Evolutionary conservation across 2,797 vertebrate genomes (phyloP), one percentile per base, ranked within the genome.

Genomic region (Danio tinwini): DNA sequence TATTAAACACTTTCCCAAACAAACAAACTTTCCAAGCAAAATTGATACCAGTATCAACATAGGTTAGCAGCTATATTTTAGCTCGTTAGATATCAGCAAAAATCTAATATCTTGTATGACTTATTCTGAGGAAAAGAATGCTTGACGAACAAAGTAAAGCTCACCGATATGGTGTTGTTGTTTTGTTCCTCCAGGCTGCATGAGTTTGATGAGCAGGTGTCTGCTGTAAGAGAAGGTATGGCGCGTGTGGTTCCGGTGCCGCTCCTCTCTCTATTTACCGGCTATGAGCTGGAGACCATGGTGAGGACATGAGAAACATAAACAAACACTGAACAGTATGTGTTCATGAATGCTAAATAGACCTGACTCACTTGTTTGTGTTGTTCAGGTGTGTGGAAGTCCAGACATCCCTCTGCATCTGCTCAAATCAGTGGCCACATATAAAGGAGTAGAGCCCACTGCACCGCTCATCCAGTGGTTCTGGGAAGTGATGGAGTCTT

Each of bases 401-500:
- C 98, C 98, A 0, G 98, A 99, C 91, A 99, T 99, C 90, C 98
- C 98, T 0, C 94, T 99, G 71, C 98, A 99, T 85, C 95, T 99
- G 82, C 90, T 99, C 52, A 99, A 99, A 90, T 99, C 98, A 0
- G 98, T 99, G 87, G 98, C 98, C 61, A 99, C 98, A 0, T 99
- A 99, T 4, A 99, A 99, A 87, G 98, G 98, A 0, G 93, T 98
- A 10, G 98, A 99, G 83, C 97, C 97, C 0, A 96, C 95, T 0
- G 93, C 98, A 0, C 92, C 97, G 1, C 93, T 99, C 84, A 95
- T 97, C 80, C 97, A 98, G 90, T 99, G 98, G 98, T 99, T 99
- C 91, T 99, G 98, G 98, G 98, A 99, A 4, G 98, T 99, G 84
- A 99, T 99, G 98, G 98, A 99, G 87, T 97, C 97, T 42, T 98